A percentile compares a stretch with the other conserved stretches of the same genome.
Evolutionary conservation across 2,797 vertebrate species (phyloP).

Genomic region (Phrynocephalus vlangalii): DNA sequence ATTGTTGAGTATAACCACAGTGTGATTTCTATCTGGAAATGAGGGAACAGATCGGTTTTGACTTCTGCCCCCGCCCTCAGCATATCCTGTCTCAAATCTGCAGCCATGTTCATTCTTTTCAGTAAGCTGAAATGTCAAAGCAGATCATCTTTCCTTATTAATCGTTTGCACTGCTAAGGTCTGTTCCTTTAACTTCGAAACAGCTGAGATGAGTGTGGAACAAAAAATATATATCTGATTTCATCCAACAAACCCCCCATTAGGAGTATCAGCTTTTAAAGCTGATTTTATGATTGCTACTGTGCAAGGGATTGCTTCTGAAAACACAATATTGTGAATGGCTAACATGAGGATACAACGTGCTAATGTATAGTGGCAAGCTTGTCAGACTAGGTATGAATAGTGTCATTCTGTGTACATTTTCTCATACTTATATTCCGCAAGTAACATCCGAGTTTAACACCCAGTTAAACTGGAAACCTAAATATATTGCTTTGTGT

Average conservation of each 20-base stretch:
- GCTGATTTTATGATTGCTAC: no score
- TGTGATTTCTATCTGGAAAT: background rate
- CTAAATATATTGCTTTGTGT: background rate
- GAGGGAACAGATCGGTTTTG: no score
- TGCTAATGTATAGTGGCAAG: background rate
- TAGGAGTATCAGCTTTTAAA: background rate
- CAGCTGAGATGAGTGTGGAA: constrained; percentile 37
- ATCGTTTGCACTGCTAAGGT: constrained; percentile 38
- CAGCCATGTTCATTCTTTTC: constrained; percentile 49
- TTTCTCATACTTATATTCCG: background rate
- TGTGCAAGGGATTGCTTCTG: no score
- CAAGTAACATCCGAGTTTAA: background rate
- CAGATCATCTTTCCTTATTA: constrained; percentile 58
- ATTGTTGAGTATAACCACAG: background rate
- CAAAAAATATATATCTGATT: background rate
- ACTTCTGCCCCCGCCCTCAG: background rate
- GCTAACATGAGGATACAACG: background rate
- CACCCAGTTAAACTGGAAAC: no score
- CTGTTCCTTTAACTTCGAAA: constrained; percentile 54
- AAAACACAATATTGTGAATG: no score
- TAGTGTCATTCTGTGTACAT: no score
- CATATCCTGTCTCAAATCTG: constrained; percentile 18
- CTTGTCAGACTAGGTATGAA: background rate
- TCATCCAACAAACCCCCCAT: background rate
- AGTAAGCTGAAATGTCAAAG: constrained; percentile 64